Percentiles rank a stretch among this genome's conserved stretches.
Evolutionary conservation across 2,113 vertebrate genomes (phyloP).

Genomic region (Thamnaconus septentrionalis): DNA sequence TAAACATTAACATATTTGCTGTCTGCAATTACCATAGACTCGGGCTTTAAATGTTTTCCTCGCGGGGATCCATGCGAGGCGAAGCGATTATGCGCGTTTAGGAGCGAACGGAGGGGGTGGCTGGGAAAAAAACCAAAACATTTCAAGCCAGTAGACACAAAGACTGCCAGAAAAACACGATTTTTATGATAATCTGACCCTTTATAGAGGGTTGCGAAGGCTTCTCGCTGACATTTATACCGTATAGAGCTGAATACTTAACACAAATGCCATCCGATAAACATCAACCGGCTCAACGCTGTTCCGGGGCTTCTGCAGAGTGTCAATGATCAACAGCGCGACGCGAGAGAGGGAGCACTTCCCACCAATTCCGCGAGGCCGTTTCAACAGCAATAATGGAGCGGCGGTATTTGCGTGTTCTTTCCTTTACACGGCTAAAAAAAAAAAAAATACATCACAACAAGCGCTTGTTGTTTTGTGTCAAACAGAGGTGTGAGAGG

Average conservation of each 20-base stretch:
- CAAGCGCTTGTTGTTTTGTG: too few relatives aligned
- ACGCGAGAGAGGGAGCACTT: background rate
- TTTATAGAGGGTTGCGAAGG: conserved; percentile 10
- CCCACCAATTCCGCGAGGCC: background rate
- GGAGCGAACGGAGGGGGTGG: conserved; percentile 12
- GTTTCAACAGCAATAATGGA: too few relatives aligned
- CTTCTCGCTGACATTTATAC: conserved; percentile 37
- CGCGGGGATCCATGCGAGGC: conserved; percentile 18
- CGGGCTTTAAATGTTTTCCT: conserved; percentile 11
- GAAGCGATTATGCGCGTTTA: conserved; percentile 33
- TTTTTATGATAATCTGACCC: conserved; percentile 31
- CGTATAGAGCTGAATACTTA: conserved; percentile 18
- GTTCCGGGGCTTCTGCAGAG: background rate
- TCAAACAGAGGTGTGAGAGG: too few relatives aligned
- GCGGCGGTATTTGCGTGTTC: too few relatives aligned
- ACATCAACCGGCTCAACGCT: conserved; percentile 9
- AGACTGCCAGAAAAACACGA: conserved; percentile 27
- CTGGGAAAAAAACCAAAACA: background rate
- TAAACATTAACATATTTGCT: background rate
- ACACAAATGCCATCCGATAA: conserved; percentile 25
- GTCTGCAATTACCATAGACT: conserved; percentile 8
- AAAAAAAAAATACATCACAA: too few relatives aligned
- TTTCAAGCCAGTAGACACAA: conserved; percentile 25
- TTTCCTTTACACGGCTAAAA: too few relatives aligned
- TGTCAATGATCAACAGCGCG: background rate